Conservation (phyloP, 2,797 vertebrate genomes). For the Schizothorax lantsangensis region DNA sequence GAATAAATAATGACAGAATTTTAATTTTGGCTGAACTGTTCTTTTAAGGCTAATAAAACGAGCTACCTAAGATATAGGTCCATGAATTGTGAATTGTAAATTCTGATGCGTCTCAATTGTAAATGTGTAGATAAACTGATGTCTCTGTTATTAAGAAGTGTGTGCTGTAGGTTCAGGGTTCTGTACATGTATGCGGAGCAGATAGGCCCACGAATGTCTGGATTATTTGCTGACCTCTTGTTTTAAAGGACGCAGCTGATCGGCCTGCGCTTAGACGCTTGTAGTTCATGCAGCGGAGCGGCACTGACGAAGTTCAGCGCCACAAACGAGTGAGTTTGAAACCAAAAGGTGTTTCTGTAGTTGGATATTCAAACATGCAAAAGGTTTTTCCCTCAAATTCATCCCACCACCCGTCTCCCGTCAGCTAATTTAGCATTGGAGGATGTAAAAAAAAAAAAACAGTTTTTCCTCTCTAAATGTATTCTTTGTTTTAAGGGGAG, state of each 20-base stretch:
- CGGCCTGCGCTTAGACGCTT: neutral
- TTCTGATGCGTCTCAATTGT: constrained; percentile 50
- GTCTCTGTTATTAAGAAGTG: constrained; percentile 41
- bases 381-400: neutral
- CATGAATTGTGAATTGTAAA: constrained; percentile 32
- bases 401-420: neutral
- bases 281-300: neutral
- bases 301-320: constrained; percentile 21
- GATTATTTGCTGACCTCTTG: constrained; percentile 31
- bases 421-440: neutral
- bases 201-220: constrained; percentile 31
- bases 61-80: constrained; percentile 35
- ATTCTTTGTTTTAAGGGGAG: constrained; percentile 48
- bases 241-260: constrained; percentile 16
- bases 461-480: constrained; percentile 45
- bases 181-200: constrained; percentile 8
- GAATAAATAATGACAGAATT: neutral
- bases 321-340: constrained; percentile 22
- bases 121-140: constrained; percentile 58
- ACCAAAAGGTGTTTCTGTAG: constrained; percentile 18
- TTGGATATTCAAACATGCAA: neutral
- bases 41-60: neutral
- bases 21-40: neutral
- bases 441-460: neutral
- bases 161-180: constrained; percentile 43